Percentiles rank a stretch among this genome's conserved stretches.
Conservation (phyloP, 2,113 vertebrate species). For the Ellobius talpinus region DNA sequence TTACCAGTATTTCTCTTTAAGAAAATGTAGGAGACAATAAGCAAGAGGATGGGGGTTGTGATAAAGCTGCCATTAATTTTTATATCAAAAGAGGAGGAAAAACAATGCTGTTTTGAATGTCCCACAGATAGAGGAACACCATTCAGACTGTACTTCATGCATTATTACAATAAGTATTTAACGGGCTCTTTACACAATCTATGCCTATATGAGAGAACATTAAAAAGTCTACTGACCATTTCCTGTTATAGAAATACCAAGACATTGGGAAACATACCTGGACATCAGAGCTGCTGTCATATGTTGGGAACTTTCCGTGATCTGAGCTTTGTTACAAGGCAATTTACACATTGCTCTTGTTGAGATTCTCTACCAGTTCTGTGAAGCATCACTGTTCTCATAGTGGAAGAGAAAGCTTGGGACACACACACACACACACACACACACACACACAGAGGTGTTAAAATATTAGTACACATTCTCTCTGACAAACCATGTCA, state of each 20-base stretch:
- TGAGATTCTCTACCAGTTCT: background rate
- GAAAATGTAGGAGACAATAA: slow-evolving; percentile 24
- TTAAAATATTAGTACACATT: too few relatives aligned
- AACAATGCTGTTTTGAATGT: background rate
- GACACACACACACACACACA: background rate
- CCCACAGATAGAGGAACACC: background rate
- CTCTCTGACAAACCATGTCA: background rate
- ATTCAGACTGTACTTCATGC: background rate
- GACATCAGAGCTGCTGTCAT: background rate
- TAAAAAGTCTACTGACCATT: background rate
- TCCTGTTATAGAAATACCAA: background rate
- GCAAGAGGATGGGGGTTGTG: background rate
- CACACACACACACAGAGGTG: background rate
- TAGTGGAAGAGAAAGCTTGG: background rate
- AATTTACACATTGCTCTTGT: background rate
- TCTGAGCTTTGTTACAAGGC: background rate
- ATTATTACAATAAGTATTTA: background rate
- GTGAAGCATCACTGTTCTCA: background rate
- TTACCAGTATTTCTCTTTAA: slow-evolving; percentile 49
- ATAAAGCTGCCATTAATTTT: background rate
- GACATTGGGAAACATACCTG: background rate
- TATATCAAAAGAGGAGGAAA: background rate
- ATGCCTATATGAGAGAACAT: background rate
- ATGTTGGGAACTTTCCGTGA: background rate
- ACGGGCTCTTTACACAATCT: background rate